Evolutionary conservation across 2,888 invertebrate species (phyloP), one percentile per base, ranked within the genome.

Genomic region (Agriopis aurantiaria): DNA sequence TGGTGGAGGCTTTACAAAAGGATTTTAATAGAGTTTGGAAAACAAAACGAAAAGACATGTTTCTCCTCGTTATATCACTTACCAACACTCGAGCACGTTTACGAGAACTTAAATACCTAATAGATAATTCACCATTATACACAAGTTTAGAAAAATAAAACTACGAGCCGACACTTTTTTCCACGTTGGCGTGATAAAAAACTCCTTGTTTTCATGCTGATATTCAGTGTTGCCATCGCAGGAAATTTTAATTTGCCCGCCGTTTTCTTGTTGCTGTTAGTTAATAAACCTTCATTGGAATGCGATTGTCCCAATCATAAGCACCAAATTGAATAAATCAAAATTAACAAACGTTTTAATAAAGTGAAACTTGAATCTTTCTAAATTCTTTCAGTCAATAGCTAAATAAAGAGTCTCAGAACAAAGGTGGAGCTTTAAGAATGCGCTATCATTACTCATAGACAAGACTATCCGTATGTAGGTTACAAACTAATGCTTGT

Each of bases 401-500:
- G 60, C 68, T 73, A 57, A 68, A 63, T n/a, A 67, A 68, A 63
- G 43, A 69, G 68, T 52, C 49, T 52, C 46, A 23, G 55, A 53
- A 40, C 53, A 58, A 59, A 55, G 17, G 17, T 41, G 41, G 40
- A 11, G 0, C 40, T 6, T 52, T 33, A 68, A 61, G 46, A 68
- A 70, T 66, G 58, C 59, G 9, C 10, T n/a, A 58, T 63, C 74
- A 83, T 83, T 64, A 78, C 58, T 83, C 80, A 81, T 74, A 41
- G 45, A 53, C 65, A 71, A 62, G 66, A 76, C 71, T 17, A 8
- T 77, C 74, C 66, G 75, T 82, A 82, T 85, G 80, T 81, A 80
- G 82, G 84, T 80, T 84, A 80, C 71, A 64, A 72, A 79, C 80
- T 84, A 82, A 81, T 83, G 79, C 84, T 74, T 88, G 88, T 89